phyloP scores from a whole-genome alignment of 2,888 invertebrate genomes.

The Salticus scenicus region DNA sequence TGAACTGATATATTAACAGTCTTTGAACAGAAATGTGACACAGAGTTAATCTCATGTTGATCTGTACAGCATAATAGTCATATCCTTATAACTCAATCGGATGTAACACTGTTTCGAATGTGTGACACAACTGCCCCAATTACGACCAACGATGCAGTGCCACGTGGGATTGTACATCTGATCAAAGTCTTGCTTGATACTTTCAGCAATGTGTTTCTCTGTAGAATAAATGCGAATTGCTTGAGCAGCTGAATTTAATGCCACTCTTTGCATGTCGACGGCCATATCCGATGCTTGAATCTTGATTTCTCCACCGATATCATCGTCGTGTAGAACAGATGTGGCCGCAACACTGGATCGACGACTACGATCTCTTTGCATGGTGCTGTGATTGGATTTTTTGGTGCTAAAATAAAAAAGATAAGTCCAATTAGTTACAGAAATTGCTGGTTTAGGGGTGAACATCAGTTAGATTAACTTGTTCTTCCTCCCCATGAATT shows the following conservation, averaged over 20 bases:
- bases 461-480: too few species aligned
- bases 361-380: constrained; percentile 43
- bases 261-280: constrained; percentile 72
- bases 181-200: constrained; percentile 73
- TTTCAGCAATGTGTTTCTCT: constrained; percentile 73
- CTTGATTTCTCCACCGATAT: constrained; percentile 63
- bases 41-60: constrained; percentile 66
- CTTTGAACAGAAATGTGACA: too few species aligned
- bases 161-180: constrained; percentile 72
- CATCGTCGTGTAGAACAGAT: constrained; percentile 42
- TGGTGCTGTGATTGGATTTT: constrained; percentile 25
- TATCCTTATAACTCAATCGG: constrained; percentile 71
- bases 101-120: constrained; percentile 72
- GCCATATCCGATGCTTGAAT: constrained; percentile 73
- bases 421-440: background rate
- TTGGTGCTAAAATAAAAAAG: constrained; percentile 12
- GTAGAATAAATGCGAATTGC: constrained; percentile 71
- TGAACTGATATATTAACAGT: too few species aligned
- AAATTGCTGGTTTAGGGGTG: too few species aligned
- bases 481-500: too few species aligned
- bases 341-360: constrained; percentile 46
- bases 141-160: constrained; percentile 73
- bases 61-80: constrained; percentile 72
- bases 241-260: constrained; percentile 69
- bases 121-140: constrained; percentile 73